Base-by-base conservation (phyloP, 23 tunicate genomes). In the Oikopleura dioica region DNA sequence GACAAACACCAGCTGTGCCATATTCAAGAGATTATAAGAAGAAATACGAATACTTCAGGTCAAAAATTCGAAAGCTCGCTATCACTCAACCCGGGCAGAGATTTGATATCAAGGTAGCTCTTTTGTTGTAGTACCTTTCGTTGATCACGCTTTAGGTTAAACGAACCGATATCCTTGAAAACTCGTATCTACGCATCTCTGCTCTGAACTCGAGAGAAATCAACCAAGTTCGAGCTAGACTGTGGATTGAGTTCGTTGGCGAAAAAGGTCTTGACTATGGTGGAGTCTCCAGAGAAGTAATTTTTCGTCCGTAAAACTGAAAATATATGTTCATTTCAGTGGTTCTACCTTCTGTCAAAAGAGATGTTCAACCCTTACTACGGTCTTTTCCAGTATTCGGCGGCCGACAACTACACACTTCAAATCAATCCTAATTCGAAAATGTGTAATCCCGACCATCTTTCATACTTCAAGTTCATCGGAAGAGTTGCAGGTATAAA, bases 401-500 rank as follows among this genome's bases (percentile, higher is more conserved):
- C 96, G 35, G 82, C 96, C 16, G 96, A 89, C 82, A 82, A 82
- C 38, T 89, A 89, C 89, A 89, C 96, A 0, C 83, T 89, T 0
- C 96, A 89, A 68, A 89, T 89, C 83, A 89, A 89, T 80, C 96
- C 96, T 16, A 89, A 89, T 63, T 84, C 89, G 16, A 89, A 82
- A 23, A 23, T 89, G 80, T 89, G 96, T 81, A 84, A 84, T 79
- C 89, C 84, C 2, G 86, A 84, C 30, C 96, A 89, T 75, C 51
- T 82, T 32, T 82, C 79, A 29, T 89, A 89, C 89, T 89, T 81
- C 84, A 59, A 77, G 50, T 89, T 89, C 37, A 89, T 89, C 76
- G 96, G 96, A n/a, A 63, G 96, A 21, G 96, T 89, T 37, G 96
- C 96, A 5, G 96, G n/a, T n/a, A n/a, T n/a, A n/a, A n/a, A n/a